Evolutionary conservation across 2,113 vertebrate genomes (phyloP).

Genomic region (Nycticryphes semicollaris): DNA sequence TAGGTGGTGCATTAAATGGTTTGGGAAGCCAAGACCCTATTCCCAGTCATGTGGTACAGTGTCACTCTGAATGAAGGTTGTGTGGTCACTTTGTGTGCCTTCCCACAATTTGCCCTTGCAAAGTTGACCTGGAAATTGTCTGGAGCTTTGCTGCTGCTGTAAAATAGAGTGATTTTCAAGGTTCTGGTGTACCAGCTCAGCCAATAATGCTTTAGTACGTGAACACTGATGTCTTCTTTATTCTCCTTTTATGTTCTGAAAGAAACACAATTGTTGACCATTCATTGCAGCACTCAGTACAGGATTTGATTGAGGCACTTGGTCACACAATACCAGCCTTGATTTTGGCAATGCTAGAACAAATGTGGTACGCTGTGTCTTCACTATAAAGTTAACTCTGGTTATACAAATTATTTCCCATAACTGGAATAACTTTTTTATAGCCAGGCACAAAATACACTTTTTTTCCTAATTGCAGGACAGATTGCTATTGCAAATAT

Average conservation of each 20-base stretch:
- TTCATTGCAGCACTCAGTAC: not conserved
- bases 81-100: not conserved
- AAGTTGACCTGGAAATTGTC: not conserved
- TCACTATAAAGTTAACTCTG: not conserved
- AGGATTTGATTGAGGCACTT: not conserved
- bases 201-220: not conserved
- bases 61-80: not conserved
- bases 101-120: not conserved
- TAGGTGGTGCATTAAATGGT: not conserved
- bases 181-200: not conserved
- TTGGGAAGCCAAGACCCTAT: not conserved
- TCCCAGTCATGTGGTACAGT: not conserved
- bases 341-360: not conserved
- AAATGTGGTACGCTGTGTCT: not conserved
- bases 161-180: not conserved
- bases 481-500: not conserved
- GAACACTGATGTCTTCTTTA: not conserved
- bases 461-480: not conserved
- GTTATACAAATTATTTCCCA: not conserved
- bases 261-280: not conserved
- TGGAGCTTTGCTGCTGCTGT: not conserved
- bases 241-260: not conserved
- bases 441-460: not conserved
- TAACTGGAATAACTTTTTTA: not conserved
- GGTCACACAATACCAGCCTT: not conserved